Evolutionary conservation across 2,888 invertebrate species (phyloP).

Genomic region (Oscheius sp.): DNA sequence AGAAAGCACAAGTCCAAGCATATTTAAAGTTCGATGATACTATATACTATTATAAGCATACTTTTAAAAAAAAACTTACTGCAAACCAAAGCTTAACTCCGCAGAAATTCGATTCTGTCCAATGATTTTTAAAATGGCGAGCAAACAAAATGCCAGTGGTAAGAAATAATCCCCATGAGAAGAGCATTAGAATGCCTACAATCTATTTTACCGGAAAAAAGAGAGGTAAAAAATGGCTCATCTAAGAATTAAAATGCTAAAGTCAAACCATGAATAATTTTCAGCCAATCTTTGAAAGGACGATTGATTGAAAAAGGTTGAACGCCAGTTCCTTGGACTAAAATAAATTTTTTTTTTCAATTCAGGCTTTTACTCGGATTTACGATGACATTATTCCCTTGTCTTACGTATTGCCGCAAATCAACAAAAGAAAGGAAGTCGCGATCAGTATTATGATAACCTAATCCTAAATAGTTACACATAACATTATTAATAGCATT

Average conservation of each 20-base stretch:
- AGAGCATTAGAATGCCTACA: constrained; percentile 42
- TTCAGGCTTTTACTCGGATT: background rate
- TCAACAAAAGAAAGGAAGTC: constrained; percentile 28
- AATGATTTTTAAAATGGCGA: constrained; percentile 46
- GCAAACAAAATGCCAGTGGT: constrained; percentile 50
- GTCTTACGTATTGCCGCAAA: constrained; percentile 13
- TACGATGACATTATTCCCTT: constrained; percentile 1
- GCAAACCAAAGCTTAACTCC: constrained; percentile 53
- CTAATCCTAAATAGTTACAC: constrained; percentile 8
- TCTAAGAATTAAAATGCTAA: background rate
- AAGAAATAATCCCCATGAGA: constrained; percentile 44
- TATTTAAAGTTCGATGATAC: constrained; percentile 48
- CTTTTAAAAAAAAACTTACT: constrained; percentile 37
- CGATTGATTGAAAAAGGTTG: constrained; percentile 6
- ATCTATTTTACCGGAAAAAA: background rate
- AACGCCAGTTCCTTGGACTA: constrained; percentile 9
- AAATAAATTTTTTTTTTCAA: background rate
- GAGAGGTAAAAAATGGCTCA: background rate
- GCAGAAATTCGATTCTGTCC: constrained; percentile 40
- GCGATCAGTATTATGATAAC: constrained; percentile 28
- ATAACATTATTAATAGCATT: background rate
- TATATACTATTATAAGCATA: background rate
- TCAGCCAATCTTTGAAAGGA: constrained; percentile 7
- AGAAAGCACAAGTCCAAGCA: constrained; percentile 40
- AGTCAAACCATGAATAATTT: constrained; percentile 12